Evolutionary conservation across 1,140 invertebrate species (phyloP).

Genomic region (Antheraea mylitta): DNA sequence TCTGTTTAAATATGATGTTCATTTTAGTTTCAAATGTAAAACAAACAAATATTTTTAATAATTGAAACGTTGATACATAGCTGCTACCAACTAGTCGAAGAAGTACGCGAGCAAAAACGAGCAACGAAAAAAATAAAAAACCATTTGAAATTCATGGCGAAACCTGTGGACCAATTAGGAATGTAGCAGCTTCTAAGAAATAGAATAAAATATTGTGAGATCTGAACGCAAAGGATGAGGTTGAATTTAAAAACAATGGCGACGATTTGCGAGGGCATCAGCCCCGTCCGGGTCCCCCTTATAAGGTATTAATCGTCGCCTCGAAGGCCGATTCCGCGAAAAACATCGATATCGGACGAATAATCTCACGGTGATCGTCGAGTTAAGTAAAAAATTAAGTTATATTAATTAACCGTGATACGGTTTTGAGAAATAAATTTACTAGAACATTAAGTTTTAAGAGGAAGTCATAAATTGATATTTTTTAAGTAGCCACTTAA

Average conservation of each 20-base stretch:
- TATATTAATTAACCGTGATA: slow-evolving; percentile 17
- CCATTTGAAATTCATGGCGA: slow-evolving; percentile 14
- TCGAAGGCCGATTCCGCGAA: slow-evolving; percentile 20
- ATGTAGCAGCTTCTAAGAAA: slow-evolving; percentile 18
- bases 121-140: background rate
- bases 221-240: slow-evolving; percentile 10
- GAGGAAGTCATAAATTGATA: background rate
- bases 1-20: too few relatives aligned
- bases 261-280: slow-evolving; percentile 20
- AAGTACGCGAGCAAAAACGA: background rate
- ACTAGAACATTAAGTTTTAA: background rate
- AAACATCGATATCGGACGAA: slow-evolving; percentile 16
- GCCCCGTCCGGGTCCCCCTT: slow-evolving; percentile 11
- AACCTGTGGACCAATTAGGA: slow-evolving; percentile 21
- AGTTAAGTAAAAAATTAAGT: slow-evolving; percentile 6
- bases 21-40: too few relatives aligned
- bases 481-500: background rate
- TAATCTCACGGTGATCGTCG: slow-evolving; percentile 8
- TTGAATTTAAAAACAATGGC: slow-evolving; percentile 27
- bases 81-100: background rate
- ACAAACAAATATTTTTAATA: background rate
- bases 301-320: slow-evolving; percentile 30
- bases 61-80: background rate
- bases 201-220: slow-evolving; percentile 20
- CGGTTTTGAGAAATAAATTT: background rate